These are phyloP conservation scores for Catagonus wagneri DNA, from an alignment of 2,113 vertebrate species.

Conservation along the genomic window DNA sequence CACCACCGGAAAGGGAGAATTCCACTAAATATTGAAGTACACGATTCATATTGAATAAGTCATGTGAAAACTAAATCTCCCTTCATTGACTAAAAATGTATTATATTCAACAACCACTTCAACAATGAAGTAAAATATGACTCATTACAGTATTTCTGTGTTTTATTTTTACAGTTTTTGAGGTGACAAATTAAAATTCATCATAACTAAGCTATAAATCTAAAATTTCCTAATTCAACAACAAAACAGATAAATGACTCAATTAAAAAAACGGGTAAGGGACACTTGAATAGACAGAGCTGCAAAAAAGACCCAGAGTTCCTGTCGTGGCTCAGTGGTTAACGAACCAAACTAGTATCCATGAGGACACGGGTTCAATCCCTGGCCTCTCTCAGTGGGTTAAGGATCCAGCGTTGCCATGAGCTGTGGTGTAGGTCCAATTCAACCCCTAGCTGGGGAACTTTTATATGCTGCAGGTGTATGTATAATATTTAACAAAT, in stretches of 20 bases:
- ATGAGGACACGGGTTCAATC: too few relatives aligned
- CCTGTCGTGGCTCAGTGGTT: too few relatives aligned
- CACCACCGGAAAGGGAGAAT: background rate
- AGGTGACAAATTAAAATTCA: background rate
- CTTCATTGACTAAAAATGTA: background rate
- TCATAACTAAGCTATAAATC: slow-evolving; percentile 8
- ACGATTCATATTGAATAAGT: background rate
- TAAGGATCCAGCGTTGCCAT: too few relatives aligned
- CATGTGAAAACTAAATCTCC: background rate
- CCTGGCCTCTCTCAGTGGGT: too few relatives aligned
- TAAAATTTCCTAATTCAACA: background rate
- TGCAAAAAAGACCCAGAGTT: background rate
- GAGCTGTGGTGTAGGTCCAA: too few relatives aligned
- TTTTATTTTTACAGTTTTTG: background rate
- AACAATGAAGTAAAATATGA: background rate
- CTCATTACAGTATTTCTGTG: background rate
- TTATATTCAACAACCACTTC: background rate
- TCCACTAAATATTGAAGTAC: background rate
- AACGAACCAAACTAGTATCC: too few relatives aligned
- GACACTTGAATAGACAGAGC: background rate
- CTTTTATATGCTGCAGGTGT: too few relatives aligned
- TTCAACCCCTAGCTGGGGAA: too few relatives aligned
- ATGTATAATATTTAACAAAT: too few relatives aligned
- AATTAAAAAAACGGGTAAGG: background rate
- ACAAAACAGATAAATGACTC: background rate